phyloP scores from a whole-genome alignment of 64 coral and sea anemone genomes.

The Acropora tenuis region DNA sequence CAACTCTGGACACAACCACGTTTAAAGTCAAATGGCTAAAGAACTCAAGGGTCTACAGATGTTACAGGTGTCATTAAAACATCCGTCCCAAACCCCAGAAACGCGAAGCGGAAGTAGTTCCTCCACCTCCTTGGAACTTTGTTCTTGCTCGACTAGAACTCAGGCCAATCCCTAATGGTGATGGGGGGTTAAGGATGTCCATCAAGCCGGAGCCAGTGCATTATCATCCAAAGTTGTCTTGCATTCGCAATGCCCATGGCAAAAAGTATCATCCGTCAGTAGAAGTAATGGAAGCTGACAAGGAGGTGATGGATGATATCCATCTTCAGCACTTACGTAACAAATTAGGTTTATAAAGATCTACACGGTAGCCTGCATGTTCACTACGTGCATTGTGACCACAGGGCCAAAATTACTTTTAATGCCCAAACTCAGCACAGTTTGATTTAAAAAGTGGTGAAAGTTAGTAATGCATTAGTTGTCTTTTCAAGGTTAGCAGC shows the following conservation, averaged over 20 bases:
- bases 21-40: slow-evolving; percentile 19
- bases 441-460: too few species aligned
- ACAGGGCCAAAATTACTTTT: too few species aligned
- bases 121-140: slow-evolving; percentile 5
- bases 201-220: neutral
- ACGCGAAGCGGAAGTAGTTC: neutral
- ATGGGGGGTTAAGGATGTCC: neutral
- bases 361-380: too few species aligned
- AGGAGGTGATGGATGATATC: too few species aligned
- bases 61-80: slow-evolving; percentile 3
- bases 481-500: too few species aligned
- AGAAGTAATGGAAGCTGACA: too few species aligned
- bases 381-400: too few species aligned
- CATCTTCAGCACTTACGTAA: neutral
- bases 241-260: too few species aligned
- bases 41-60: slow-evolving; percentile 7
- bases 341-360: neutral
- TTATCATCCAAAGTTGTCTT: too few species aligned
- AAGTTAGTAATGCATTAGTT: too few species aligned
- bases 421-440: too few species aligned
- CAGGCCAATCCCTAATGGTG: neutral
- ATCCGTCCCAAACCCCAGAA: neutral
- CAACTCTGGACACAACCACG: neutral
- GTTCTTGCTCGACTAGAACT: neutral
- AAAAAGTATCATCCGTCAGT: too few species aligned